Evolutionary conservation across 1,140 invertebrate genomes (phyloP).

Genomic region (Heliothis virescens): DNA sequence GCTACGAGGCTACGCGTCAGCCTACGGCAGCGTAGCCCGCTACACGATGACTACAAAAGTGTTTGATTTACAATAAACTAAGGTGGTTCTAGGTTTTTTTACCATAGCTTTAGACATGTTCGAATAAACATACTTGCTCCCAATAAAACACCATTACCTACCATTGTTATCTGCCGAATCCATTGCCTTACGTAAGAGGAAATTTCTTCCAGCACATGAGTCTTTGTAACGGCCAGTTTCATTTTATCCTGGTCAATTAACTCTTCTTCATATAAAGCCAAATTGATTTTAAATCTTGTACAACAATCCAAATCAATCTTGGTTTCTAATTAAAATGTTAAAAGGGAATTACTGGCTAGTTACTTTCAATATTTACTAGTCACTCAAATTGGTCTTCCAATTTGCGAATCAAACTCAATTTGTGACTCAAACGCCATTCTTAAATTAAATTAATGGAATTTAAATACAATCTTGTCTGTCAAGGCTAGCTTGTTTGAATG

Average conservation of each 20-base stretch:
- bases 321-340: conserved; percentile 83
- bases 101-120: background rate
- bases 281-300: conserved; percentile 86
- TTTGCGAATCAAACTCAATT: too few species aligned
- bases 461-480: too few species aligned
- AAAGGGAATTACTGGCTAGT: too few species aligned
- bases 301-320: conserved; percentile 87
- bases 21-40: background rate
- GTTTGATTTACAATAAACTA: too few species aligned
- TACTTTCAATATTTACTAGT: too few species aligned
- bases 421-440: too few species aligned
- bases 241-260: conserved; percentile 85
- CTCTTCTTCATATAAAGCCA: conserved; percentile 85
- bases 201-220: conserved; percentile 84
- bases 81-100: background rate
- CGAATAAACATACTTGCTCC: background rate
- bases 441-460: too few species aligned
- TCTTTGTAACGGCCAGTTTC: conserved; percentile 82
- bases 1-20: background rate
- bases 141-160: conserved; percentile 57
- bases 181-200: conserved; percentile 88
- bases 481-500: too few species aligned
- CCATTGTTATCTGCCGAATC: conserved; percentile 89
- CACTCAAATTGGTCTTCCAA: too few species aligned
- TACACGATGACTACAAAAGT: background rate